Percentiles rank a stretch among this genome's conserved stretches.
Evolutionary conservation across 2,888 invertebrate species (phyloP).

Genomic region (Ethmia dodecea): DNA sequence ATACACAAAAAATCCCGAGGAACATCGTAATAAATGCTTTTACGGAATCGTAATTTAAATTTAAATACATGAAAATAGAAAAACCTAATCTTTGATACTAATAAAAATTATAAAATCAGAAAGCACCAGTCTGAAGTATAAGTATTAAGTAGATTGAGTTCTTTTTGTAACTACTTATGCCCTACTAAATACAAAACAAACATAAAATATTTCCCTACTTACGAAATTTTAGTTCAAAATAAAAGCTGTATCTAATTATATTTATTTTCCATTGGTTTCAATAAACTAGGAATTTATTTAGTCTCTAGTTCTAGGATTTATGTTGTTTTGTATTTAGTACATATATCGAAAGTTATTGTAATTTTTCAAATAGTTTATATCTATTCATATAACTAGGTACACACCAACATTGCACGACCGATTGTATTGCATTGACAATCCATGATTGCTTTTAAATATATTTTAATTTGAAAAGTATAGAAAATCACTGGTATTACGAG

Average conservation of each 20-base stretch:
- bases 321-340: background rate
- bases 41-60: constrained; percentile 42
- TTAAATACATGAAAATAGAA: constrained; percentile 20
- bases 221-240: background rate
- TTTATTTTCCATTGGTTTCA: too few species aligned
- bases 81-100: constrained; percentile 22
- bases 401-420: constrained; percentile 60
- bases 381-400: constrained; percentile 41
- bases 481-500: too few species aligned
- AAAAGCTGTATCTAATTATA: background rate
- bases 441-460: constrained; percentile 26
- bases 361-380: background rate
- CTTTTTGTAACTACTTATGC: constrained; percentile 2
- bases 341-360: too few species aligned
- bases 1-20: constrained; percentile 16
- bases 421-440: constrained; percentile 40
- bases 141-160: background rate
- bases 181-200: background rate
- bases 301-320: too few species aligned
- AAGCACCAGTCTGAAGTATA: constrained; percentile 48
- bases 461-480: constrained; percentile 15
- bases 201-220: too few species aligned
- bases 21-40: constrained; percentile 52
- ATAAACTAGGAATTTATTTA: too few species aligned
- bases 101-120: constrained; percentile 31